Conservation (phyloP, 2,888 invertebrate genomes). For the Pyrocoelia pectoralis region DNA sequence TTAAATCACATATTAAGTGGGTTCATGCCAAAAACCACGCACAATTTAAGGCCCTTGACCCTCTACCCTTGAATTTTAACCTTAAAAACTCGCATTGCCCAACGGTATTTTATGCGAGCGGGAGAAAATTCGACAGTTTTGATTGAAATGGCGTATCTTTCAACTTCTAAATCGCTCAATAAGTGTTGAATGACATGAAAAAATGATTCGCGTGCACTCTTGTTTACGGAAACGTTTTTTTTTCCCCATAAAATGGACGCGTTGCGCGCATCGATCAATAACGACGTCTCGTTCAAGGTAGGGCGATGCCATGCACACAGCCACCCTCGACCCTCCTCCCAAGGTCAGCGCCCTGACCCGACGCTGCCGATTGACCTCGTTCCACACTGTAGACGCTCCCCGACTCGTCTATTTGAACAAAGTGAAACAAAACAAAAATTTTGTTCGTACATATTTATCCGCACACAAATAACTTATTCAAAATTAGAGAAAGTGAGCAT, state of each 20-base stretch:
- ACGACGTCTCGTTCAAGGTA: constrained; percentile 46
- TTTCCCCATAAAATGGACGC: constrained; percentile 24
- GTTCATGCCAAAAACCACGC: constrained; percentile 14
- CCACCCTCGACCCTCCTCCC: constrained; percentile 43
- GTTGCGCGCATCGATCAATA: constrained; percentile 39
- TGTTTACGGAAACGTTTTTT: constrained; percentile 44
- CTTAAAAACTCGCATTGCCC: constrained; percentile 33
- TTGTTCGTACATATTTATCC: too few relatives aligned
- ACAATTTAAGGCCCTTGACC: constrained; percentile 48
- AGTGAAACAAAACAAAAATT: too few relatives aligned
- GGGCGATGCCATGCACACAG: constrained; percentile 44
- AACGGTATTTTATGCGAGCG: constrained; percentile 20
- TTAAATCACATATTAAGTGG: constrained; percentile 4
- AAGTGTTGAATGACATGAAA: background rate
- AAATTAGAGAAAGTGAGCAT: too few relatives aligned
- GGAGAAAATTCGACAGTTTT: constrained; percentile 12
- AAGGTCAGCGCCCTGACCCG: constrained; percentile 56
- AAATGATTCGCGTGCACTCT: constrained; percentile 13
- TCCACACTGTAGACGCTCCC: constrained; percentile 49
- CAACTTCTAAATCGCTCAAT: too few relatives aligned
- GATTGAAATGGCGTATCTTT: too few relatives aligned
- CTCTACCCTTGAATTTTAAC: constrained; percentile 52
- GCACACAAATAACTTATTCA: too few relatives aligned
- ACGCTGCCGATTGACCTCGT: constrained; percentile 56
- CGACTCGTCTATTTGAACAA: constrained; percentile 33